Base-by-base conservation (phyloP, 1,140 invertebrate genomes). In the Anastrepha obliqua region DNA sequence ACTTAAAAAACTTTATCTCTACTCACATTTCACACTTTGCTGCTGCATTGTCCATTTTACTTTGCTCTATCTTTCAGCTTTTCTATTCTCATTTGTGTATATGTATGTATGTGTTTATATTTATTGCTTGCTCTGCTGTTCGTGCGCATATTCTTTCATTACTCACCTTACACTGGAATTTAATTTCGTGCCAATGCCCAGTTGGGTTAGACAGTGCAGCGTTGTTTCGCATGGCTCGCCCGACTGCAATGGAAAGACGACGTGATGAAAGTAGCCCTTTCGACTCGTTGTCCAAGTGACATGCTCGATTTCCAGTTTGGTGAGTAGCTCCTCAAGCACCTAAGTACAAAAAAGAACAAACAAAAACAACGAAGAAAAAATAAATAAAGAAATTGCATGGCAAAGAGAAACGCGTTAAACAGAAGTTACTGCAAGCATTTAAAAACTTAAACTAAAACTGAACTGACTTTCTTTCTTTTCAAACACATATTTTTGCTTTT, bases 111-210 rank as follows among this genome's bases (percentile, higher is more conserved):
- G 29, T 29, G 29, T 29, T 0, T 29, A 29, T 29, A 29, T 29
- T 29, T 17, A 29, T 74, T 47, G 15, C 11, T 74, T 15, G 17
- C 5, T 20, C 9, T 11, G 74, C 8, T 81, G 44, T 55, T 81
- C 11, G 9, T 13, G 74, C 8, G 0, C 74, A 81, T 62, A 62
- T 55, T 51, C 17, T 81, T 81, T 17, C 86, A 90, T 88, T 90
- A 92, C 90, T 94, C 94, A 96, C 96, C 95, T 96, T 58, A 96
- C 95, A 89, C 96, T 95, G 81, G 96, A 96, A 93, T 96, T 96
- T 92, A 95, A 95, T 91, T 94, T 94, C 29, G 95, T 94, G 62
- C 96, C 96, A 89, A 96, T 96, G 42, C 96, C 96, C 89, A 96
- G 93, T 91, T 96, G 95, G 1, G 96, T 96, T 65, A 96, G 94